Percentiles rank a stretch among this genome's conserved stretches.
Conservation (phyloP, 1,140 invertebrate species). For the Ceratina japonica region DNA sequence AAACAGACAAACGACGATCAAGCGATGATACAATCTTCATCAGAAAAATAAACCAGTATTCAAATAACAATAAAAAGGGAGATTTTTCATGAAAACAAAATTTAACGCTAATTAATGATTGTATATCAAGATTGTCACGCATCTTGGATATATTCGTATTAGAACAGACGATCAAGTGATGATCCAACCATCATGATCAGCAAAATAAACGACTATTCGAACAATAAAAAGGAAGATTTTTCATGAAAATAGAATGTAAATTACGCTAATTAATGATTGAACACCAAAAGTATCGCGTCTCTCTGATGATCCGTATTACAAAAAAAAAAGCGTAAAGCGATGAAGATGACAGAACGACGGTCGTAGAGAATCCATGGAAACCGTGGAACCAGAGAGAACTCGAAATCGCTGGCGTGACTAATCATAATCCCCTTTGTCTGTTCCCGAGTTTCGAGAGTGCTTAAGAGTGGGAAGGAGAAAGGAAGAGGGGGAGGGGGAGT, state of each 20-base stretch:
- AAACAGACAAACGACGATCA: too few species aligned
- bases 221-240: too few species aligned
- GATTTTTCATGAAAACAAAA: too few species aligned
- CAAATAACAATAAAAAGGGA: too few species aligned
- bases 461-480: neutral
- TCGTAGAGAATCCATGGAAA: neutral
- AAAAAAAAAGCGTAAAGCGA: too few species aligned
- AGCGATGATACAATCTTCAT: neutral
- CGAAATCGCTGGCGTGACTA: conserved; percentile 42
- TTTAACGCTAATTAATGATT: too few species aligned
- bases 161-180: too few species aligned
- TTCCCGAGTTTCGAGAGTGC: conserved; percentile 24
- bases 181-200: neutral
- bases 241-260: too few species aligned
- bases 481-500: neutral
- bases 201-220: neutral
- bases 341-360: too few species aligned
- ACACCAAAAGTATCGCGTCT: neutral
- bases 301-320: too few species aligned
- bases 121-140: too few species aligned
- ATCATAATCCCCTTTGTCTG: conserved; percentile 36
- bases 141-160: too few species aligned
- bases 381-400: neutral
- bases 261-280: neutral
- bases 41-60: neutral